Evolutionary conservation across 1,140 invertebrate genomes (phyloP).

Genomic region (Neotoxoptera formosana): DNA sequence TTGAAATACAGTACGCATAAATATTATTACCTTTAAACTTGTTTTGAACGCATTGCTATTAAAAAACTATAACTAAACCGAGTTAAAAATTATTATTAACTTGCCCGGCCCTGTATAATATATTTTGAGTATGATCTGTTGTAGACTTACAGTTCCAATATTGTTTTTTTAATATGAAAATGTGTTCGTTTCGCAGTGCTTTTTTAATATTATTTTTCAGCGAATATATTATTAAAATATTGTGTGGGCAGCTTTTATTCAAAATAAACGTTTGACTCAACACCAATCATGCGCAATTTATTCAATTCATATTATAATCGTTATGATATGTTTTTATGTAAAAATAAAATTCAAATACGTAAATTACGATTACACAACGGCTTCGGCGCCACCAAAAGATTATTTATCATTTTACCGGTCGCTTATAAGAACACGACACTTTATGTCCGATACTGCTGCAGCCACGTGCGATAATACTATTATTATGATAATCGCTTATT

Average conservation of each 20-base stretch:
- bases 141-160: too few species aligned
- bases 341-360: background rate
- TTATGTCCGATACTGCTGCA: background rate
- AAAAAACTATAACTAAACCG: background rate
- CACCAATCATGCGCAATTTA: background rate
- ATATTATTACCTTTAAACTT: too few species aligned
- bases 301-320: background rate
- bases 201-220: too few species aligned
- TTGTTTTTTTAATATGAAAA: too few species aligned
- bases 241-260: background rate
- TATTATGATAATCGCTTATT: background rate
- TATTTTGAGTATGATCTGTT: too few species aligned
- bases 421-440: background rate
- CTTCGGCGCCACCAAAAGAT: background rate
- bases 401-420: background rate
- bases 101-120: background rate
- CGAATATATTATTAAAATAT: too few species aligned
- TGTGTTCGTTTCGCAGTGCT: too few species aligned
- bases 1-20: too few species aligned
- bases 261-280: background rate
- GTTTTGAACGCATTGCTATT: too few species aligned
- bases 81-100: background rate
- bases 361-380: background rate
- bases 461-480: background rate
- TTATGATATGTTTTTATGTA: background rate